Evolutionary conservation across 2,888 invertebrate genomes (phyloP), one percentile per base, ranked within the genome.

Genomic region (Eupithecia exiguata): DNA sequence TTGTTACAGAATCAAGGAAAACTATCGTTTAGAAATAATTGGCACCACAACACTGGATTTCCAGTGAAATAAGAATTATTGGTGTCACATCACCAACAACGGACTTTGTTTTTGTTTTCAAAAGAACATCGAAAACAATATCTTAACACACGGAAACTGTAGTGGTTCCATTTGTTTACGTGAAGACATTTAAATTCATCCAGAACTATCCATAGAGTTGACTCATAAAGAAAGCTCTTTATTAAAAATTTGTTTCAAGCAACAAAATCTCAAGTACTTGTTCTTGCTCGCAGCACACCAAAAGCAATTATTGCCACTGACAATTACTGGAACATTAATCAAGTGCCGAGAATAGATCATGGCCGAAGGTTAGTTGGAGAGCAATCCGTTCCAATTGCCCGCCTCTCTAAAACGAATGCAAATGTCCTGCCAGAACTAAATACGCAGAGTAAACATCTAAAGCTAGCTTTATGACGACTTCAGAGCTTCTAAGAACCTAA

Each of bases 261-360:
- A 58, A 58, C 58, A 25, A 58, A 58, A 25, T 25, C 58, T 58
- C 58, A 25, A 58, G 58, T 58, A 25, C 58, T 25, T 53, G 53
- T 53, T 53, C 53, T 53, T 58, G 58, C 38, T 70, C 25, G 25
- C 25, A 25, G 14, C 58, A 58, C 58, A 58, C 58, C 25, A 74
- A 69, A 36, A 65, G 67, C 78, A 76, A 80, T 79, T 77, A 80
- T 75, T 77, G 74, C 69, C 74, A 74, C 74, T 74, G 76, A 81
- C 82, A 83, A 84, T 84, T 79, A 84, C 78, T 84, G 77, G 80
- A 84, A 83, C 80, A 81, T 82, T 86, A 84, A 86, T 86, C 84
- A 83, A 82, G 80, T 81, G 53, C 71, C 81, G 82, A 87, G 84
- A 87, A 86, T 87, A 88, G 86, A 84, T 82, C 82, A 82, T 71